These are phyloP conservation scores for Cylindroiulus punctatus DNA, from an alignment of 2,888 invertebrate species.

Conservation along the genomic window DNA sequence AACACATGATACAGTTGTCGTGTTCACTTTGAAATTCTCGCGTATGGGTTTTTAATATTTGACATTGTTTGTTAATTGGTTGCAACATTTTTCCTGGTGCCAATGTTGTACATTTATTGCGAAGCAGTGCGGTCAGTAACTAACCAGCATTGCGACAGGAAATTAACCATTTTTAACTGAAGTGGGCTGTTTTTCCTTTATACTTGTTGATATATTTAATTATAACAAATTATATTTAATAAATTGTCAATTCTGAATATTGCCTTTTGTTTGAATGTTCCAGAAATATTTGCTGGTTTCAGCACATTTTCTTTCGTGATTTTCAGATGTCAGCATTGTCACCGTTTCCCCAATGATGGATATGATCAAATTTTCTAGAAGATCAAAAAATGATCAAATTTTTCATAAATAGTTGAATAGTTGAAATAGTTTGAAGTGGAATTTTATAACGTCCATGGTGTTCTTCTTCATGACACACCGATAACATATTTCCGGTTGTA, in stretches of 20 bases:
- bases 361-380: too few relatives aligned
- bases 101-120: conserved; percentile 1
- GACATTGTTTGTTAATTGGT: background rate
- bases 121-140: background rate
- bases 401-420: too few relatives aligned
- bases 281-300: background rate
- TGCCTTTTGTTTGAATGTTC: background rate
- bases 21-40: background rate
- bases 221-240: conserved; percentile 3
- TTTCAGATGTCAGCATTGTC: too few relatives aligned
- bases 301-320: background rate
- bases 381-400: too few relatives aligned
- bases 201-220: conserved; percentile 26
- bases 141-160: background rate
- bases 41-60: background rate
- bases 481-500: too few relatives aligned
- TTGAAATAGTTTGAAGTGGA: too few relatives aligned
- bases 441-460: too few relatives aligned
- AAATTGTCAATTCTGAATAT: background rate
- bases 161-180: background rate
- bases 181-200: background rate
- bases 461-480: too few relatives aligned
- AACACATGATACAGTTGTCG: background rate
- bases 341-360: too few relatives aligned
- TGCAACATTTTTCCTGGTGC: conserved; percentile 27